phyloP scores from a whole-genome alignment of 1,140 invertebrate species.

The Pseudomyrmex concolor region DNA sequence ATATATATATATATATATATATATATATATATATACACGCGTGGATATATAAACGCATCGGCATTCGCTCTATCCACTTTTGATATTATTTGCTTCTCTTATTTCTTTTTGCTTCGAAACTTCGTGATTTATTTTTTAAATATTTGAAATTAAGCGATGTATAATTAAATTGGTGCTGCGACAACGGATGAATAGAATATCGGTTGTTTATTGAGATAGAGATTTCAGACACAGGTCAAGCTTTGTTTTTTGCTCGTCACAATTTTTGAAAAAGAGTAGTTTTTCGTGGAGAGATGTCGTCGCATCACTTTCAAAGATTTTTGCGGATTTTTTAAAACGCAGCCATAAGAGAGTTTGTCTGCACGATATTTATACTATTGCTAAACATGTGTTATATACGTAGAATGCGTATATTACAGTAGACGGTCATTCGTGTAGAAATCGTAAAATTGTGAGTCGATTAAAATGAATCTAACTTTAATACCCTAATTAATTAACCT shows the following conservation, averaged over 20 bases:
- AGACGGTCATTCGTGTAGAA: slow-evolving; percentile 73
- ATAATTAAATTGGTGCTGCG: slow-evolving; percentile 49
- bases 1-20: slow-evolving; percentile 43
- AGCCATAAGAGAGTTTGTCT: slow-evolving; percentile 53
- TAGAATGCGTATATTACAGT: slow-evolving; percentile 72
- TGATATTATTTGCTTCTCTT: slow-evolving; percentile 43
- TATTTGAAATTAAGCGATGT: slow-evolving; percentile 18
- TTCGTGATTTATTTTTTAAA: not conserved
- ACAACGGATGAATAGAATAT: slow-evolving; percentile 54
- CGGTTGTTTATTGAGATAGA: slow-evolving; percentile 26
- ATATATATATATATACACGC: slow-evolving; percentile 68
- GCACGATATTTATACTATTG: slow-evolving; percentile 65
- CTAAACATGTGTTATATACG: slow-evolving; percentile 65
- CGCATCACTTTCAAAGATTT: slow-evolving; percentile 31
- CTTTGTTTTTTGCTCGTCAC: slow-evolving; percentile 22
- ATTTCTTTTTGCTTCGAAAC: slow-evolving; percentile 48
- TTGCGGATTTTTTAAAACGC: slow-evolving; percentile 24
- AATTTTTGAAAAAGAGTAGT: slow-evolving; percentile 30
- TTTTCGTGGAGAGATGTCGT: slow-evolving; percentile 29
- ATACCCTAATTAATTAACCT: slow-evolving; percentile 73
- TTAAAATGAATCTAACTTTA: slow-evolving; percentile 73
- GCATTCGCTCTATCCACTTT: slow-evolving; percentile 49
- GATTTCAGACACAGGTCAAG: slow-evolving; percentile 19
- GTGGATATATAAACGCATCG: slow-evolving; percentile 55
- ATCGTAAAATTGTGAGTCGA: slow-evolving; percentile 69